Conservation (phyloP, 37 sponge, comb jelly and placozoan genomes). For the Axinella damicornis region DNA sequence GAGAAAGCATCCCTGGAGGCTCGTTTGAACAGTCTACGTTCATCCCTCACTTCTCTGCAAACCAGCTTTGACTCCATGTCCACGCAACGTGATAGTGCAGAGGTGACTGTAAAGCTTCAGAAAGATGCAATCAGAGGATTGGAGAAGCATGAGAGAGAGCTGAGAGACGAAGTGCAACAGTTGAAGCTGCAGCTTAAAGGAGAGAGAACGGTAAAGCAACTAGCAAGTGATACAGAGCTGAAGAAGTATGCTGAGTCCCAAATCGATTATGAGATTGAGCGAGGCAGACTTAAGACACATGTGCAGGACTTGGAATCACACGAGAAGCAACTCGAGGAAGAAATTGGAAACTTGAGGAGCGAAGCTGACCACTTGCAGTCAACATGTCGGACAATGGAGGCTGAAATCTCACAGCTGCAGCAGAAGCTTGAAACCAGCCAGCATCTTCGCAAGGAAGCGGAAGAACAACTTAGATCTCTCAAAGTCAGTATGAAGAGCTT, state of each 20-base stretch:
- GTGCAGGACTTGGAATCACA: slow-evolving; percentile 24
- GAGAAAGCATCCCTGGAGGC: slow-evolving; percentile 40
- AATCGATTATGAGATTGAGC: not conserved
- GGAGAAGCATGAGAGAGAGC: slow-evolving; percentile 1
- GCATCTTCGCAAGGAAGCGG: slow-evolving; percentile 26
- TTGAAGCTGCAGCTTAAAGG: slow-evolving; percentile 31
- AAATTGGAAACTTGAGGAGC: slow-evolving; percentile 21
- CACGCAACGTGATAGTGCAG: slow-evolving; percentile 5
- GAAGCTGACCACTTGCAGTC: slow-evolving; percentile 14
- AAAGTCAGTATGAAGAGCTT: slow-evolving; percentile 2
- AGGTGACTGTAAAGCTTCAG: slow-evolving; percentile 1
- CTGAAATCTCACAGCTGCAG: slow-evolving; percentile 33
- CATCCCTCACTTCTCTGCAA: slow-evolving; percentile 18
- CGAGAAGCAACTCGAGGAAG: slow-evolving; percentile 7
- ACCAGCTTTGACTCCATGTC: slow-evolving; percentile 21
- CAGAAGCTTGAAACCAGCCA: slow-evolving; percentile 44
- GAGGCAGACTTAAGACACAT: not conserved
- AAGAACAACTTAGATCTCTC: slow-evolving; percentile 2
- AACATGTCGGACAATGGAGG: slow-evolving; percentile 23
- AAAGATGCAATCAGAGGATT: not conserved
- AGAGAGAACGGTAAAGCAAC: not conserved
- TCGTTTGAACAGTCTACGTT: slow-evolving; percentile 3
- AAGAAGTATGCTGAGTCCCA: slow-evolving; percentile 2
- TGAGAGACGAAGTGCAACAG: not conserved
- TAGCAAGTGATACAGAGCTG: slow-evolving; percentile 17